Evolutionary conservation across 2,888 invertebrate genomes (phyloP), one percentile per base, ranked within the genome.

Genomic region (Scaptomyza cyrtandrae): DNA sequence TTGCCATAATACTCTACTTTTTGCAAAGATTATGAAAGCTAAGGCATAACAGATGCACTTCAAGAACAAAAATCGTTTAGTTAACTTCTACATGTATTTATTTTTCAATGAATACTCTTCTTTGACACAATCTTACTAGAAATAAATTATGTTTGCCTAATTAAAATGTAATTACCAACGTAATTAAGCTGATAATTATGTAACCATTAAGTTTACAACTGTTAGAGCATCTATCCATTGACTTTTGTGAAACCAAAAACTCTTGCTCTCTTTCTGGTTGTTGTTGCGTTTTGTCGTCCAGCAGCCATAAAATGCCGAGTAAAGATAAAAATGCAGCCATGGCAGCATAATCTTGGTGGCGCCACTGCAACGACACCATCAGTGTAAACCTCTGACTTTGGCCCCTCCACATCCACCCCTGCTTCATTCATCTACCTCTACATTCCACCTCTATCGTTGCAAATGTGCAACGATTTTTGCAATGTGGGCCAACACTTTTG

Each of bases 281-380:
- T 71, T 72, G 67, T 68, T 64, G 64, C 60, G 56, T 65, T 66
- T 74, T 70, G 60, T 63, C 67, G 65, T 55, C 39, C 66, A 45
- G 63, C 54, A 59, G 57, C 85, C 78, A 78, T 86, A 86, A 86
- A 84, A 78, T 71, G 64, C 65, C 35, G 46, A 55, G 75, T 63
- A 53, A 73, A 86, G 88, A 86, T 86, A 87, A 86, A 87, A 86
- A 68, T 86, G 79, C 78, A 77, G 80, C 69, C 74, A 44, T 62
- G 70, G 67, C 57, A 73, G 57, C 54, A 67, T 80, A 80, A 82
- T 78, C 80, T 82, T 82, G 60, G 66, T 70, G 81, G 75, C 81
- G 86, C 86, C 81, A 86, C 69, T 48, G 68, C 76, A 68, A 63
- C 68, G 57, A 65, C 53, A 61, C 59, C 67, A 67, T 37, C 67